phyloP scores from a whole-genome alignment of 2,888 invertebrate species.

The Sphaeridia pumilis region DNA sequence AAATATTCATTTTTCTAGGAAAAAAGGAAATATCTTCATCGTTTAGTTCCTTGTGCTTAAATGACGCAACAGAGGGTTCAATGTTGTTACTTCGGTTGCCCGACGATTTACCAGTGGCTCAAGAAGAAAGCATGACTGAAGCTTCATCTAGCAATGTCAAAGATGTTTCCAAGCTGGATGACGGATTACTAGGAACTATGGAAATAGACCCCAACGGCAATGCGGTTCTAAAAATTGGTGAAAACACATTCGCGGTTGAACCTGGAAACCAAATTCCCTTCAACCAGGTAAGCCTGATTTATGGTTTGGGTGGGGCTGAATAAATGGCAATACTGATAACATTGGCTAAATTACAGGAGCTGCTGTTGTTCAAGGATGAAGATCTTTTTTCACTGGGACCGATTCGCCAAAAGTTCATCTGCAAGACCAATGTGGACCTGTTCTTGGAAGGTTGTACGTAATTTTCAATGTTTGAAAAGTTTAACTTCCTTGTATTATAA shows the following conservation, averaged over 20 bases:
- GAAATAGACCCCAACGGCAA: slow-evolving; percentile 25
- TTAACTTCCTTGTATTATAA: too few relatives aligned
- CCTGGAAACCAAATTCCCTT: slow-evolving; percentile 26
- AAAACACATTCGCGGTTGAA: slow-evolving; percentile 25
- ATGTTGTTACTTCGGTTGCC: slow-evolving; percentile 28
- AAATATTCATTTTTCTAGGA: too few relatives aligned
- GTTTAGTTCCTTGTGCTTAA: too few relatives aligned
- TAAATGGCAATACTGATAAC: too few relatives aligned
- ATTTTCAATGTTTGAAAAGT: too few relatives aligned
- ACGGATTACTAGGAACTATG: slow-evolving; percentile 26
- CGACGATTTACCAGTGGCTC: slow-evolving; percentile 27
- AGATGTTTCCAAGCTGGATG: slow-evolving; percentile 25
- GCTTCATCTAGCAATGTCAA: background rate
- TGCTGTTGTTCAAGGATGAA: slow-evolving; percentile 10
- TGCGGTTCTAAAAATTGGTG: slow-evolving; percentile 25
- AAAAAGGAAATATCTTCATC: too few relatives aligned
- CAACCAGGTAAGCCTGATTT: slow-evolving; percentile 20
- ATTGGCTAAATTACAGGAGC: slow-evolving; percentile 23
- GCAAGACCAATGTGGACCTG: slow-evolving; percentile 9
- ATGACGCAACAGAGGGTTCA: too few relatives aligned
- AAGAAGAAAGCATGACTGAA: slow-evolving; percentile 7
- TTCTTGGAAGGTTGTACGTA: too few relatives aligned
- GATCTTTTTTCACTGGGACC: slow-evolving; percentile 5
- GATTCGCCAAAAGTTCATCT: slow-evolving; percentile 9
- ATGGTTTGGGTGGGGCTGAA: too few relatives aligned